Evolutionary conservation across 2,797 vertebrate genomes (phyloP).

Genomic region (Peromyscus melanophrys): DNA sequence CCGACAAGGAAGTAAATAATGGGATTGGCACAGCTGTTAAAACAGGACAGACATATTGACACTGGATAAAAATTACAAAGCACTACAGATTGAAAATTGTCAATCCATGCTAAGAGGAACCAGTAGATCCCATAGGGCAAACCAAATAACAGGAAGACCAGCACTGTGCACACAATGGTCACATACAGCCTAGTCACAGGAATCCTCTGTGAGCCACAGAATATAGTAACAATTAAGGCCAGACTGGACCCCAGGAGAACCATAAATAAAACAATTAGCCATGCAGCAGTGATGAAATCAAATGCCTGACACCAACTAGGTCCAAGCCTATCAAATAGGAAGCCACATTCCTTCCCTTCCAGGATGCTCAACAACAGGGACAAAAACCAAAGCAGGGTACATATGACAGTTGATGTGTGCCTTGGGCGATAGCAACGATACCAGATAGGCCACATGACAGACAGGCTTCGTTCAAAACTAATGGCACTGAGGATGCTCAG

Average conservation of each 20-base stretch:
- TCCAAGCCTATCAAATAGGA: rapidly evolving
- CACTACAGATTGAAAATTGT: rapidly evolving
- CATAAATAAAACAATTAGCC: slow-evolving; percentile 73
- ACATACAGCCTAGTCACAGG: slow-evolving; percentile 53
- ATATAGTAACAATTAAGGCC: slow-evolving; percentile 62
- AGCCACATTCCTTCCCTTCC: background rate
- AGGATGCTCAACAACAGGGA: slow-evolving; percentile 37
- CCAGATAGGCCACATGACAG: background rate
- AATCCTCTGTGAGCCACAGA: background rate
- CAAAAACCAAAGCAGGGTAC: background rate
- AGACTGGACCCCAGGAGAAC: slow-evolving; percentile 70
- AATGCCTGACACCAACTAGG: background rate
- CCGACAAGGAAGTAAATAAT: slow-evolving; percentile 23
- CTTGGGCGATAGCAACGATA: background rate
- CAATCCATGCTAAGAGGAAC: background rate
- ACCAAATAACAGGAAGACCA: slow-evolving; percentile 72
- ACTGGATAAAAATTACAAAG: background rate
- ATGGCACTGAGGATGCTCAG: slow-evolving; percentile 64
- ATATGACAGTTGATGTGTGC: background rate
- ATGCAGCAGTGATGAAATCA: slow-evolving; percentile 69
- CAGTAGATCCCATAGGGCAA: slow-evolving; percentile 28
- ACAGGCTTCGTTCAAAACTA: slow-evolving; percentile 38
- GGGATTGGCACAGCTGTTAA: background rate
- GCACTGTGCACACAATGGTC: slow-evolving; percentile 14
- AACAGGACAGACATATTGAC: background rate